phyloP scores from a whole-genome alignment of 1,140 invertebrate species.

The Pachypeltis micranthus region DNA sequence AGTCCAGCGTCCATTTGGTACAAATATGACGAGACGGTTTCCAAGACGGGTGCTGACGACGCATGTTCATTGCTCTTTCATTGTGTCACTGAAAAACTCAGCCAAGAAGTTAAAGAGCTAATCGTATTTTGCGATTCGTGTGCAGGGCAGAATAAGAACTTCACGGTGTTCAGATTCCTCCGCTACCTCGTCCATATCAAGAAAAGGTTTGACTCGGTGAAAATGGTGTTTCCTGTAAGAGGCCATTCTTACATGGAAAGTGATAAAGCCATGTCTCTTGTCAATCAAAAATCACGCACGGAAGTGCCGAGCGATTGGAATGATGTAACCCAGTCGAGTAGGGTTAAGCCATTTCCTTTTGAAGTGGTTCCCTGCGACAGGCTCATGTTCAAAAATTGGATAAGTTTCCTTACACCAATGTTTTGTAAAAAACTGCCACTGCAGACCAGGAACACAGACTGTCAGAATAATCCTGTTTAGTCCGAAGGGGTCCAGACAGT shows the following conservation, averaged over 20 bases:
- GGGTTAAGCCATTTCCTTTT: too few relatives aligned
- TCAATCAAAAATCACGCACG: not conserved
- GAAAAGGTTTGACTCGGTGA: not conserved
- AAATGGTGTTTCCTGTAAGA: conserved; percentile 15
- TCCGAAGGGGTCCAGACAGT: too few relatives aligned
- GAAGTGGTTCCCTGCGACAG: too few relatives aligned
- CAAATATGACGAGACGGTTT: not conserved
- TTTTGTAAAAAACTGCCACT: too few relatives aligned
- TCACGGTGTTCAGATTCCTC: conserved; percentile 1
- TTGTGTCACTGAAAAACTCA: not conserved
- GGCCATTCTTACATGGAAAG: conserved; percentile 25
- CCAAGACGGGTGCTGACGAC: conserved; percentile 5
- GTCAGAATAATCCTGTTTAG: too few relatives aligned
- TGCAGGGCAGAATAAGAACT: conserved; percentile 7
- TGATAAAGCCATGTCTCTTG: conserved; percentile 16
- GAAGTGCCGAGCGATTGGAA: conserved; percentile 12
- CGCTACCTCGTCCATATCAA: not conserved
- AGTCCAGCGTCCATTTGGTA: not conserved
- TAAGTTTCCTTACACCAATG: too few relatives aligned
- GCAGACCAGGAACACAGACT: too few relatives aligned
- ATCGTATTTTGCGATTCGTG: conserved; percentile 10
- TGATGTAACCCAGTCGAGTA: not conserved
- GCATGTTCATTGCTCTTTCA: not conserved
- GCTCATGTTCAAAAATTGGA: too few relatives aligned
- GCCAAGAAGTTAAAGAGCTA: not conserved